Conservation (phyloP, 1,140 invertebrate genomes). For the Lepidurus couesii region DNA sequence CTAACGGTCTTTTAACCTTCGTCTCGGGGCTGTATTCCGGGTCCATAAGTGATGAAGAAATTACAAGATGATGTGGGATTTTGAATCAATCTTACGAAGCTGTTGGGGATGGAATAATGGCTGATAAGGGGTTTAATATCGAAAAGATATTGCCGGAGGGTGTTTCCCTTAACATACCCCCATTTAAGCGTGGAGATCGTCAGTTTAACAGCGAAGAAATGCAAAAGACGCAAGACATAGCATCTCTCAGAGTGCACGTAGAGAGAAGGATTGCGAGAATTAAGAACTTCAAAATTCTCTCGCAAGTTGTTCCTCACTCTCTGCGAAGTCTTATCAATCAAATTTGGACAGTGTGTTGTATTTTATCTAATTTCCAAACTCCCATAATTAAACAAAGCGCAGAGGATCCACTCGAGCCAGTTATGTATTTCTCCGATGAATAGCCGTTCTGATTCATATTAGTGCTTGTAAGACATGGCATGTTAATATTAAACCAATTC, state of each 20-base stretch:
- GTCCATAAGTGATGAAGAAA: too few species aligned
- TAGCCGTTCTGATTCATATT: too few species aligned
- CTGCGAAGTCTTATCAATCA: slow-evolving; percentile 19
- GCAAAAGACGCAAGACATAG: not conserved
- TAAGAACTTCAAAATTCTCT: slow-evolving; percentile 20
- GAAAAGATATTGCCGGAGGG: too few species aligned
- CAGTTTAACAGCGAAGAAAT: not conserved
- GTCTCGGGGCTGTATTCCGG: too few species aligned
- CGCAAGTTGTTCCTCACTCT: slow-evolving; percentile 24
- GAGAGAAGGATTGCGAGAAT: slow-evolving; percentile 6
- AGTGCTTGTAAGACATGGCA: too few species aligned
- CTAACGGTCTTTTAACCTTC: too few species aligned
- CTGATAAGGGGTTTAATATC: too few species aligned
- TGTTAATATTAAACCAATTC: too few species aligned
- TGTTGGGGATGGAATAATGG: too few species aligned
- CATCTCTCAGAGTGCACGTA: slow-evolving; percentile 18
- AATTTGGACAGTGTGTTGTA: slow-evolving; percentile 25
- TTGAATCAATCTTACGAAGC: too few species aligned
- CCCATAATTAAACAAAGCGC: slow-evolving; percentile 15
- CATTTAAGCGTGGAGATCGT: not conserved
- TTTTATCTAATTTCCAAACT: slow-evolving; percentile 24
- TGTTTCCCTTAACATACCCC: slow-evolving; percentile 22
- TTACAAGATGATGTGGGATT: too few species aligned
- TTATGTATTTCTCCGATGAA: slow-evolving; percentile 27
- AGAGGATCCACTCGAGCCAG: slow-evolving; percentile 25